A percentile compares a stretch with the other conserved stretches of the same genome.
Conservation (phyloP, 2,113 vertebrate species). For the Vulpes ferrilata region DNA sequence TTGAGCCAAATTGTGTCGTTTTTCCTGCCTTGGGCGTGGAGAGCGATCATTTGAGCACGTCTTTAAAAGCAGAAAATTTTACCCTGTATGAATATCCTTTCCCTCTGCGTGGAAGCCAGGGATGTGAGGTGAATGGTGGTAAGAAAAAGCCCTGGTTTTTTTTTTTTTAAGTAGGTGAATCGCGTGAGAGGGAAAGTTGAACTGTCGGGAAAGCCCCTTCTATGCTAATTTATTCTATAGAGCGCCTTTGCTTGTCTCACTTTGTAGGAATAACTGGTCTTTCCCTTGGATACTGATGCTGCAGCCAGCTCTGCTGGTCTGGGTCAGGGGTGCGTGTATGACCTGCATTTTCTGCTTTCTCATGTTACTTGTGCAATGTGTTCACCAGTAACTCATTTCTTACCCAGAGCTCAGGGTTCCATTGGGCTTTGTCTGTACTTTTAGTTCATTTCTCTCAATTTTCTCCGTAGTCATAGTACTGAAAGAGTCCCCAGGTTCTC, state of each 20-base stretch:
- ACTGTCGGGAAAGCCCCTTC: constrained; percentile 74
- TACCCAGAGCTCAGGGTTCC: constrained; percentile 67
- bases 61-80: constrained; percentile 44
- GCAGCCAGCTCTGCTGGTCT: constrained; percentile 75
- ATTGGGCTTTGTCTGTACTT: constrained; percentile 73
- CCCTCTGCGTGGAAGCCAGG: not conserved
- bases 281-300: constrained; percentile 66
- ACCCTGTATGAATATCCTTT: constrained; percentile 39
- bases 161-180: constrained; percentile 52
- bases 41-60: constrained; percentile 51
- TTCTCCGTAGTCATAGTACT: constrained; percentile 18
- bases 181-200: constrained; percentile 73
- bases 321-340: constrained; percentile 83
- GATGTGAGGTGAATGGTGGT: not conserved
- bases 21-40: constrained; percentile 73
- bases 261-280: constrained; percentile 59
- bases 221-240: constrained; percentile 69
- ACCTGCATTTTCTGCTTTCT: constrained; percentile 91
- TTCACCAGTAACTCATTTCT: constrained; percentile 77
- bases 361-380: constrained; percentile 87
- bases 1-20: constrained; percentile 70
- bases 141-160: not conserved
- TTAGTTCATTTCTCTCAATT: constrained; percentile 61
- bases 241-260: constrained; percentile 22
- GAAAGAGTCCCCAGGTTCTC: constrained; percentile 39